A percentile compares a stretch with the other conserved stretches of the same genome.
Evolutionary conservation across 2,888 invertebrate species (phyloP).

Genomic region (Catocala sponsa): DNA sequence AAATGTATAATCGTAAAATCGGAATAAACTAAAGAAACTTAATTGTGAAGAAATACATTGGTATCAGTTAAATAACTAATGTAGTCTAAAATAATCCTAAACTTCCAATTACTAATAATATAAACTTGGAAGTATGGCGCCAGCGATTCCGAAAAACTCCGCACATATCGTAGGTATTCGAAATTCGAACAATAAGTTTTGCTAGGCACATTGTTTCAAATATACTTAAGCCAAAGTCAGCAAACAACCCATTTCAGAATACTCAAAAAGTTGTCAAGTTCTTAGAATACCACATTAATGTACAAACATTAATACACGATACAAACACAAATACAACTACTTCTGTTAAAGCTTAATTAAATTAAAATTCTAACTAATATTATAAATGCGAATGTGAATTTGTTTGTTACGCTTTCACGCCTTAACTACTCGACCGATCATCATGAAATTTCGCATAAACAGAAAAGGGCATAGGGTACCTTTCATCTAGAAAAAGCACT

Average conservation of each 20-base stretch:
- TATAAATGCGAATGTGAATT: not conserved
- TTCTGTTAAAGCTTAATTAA: conserved; percentile 12
- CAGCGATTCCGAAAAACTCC: not conserved
- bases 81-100: too few species aligned
- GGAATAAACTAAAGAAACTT: too few species aligned
- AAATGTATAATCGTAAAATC: too few species aligned
- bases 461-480: too few species aligned
- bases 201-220: conserved; percentile 15
- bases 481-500: too few species aligned
- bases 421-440: too few species aligned
- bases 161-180: conserved; percentile 11
- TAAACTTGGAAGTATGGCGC: too few species aligned
- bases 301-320: conserved; percentile 7
- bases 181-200: conserved; percentile 14
- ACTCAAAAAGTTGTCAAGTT: conserved; percentile 14
- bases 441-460: too few species aligned
- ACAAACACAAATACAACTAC: conserved; percentile 18
- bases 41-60: too few species aligned
- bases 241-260: conserved; percentile 21
- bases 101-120: too few species aligned
- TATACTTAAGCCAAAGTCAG: conserved; percentile 20
- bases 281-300: conserved; percentile 15
- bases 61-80: too few species aligned
- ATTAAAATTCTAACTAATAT: conserved; percentile 11
- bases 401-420: too few species aligned